Base-by-base conservation (phyloP, 2,797 vertebrate species). In the Alosa sapidissima region DNA sequence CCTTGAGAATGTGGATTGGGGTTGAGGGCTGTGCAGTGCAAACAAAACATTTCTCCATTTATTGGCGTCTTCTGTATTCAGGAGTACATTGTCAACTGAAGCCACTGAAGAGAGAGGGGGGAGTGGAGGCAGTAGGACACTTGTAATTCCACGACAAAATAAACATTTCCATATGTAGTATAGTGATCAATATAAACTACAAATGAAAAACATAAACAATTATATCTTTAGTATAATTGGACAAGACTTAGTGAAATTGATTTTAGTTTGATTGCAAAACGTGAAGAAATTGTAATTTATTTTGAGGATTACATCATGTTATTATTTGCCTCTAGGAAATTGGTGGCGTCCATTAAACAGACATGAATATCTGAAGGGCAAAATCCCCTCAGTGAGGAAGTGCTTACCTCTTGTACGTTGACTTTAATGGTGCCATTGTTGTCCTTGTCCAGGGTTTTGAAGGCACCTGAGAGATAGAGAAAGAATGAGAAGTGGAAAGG, bases 31-130 rank as follows among this genome's bases (percentile, higher is more conserved):
- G 72, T 78, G 41, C 72, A 78, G 41, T 62, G 41, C 33, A 36
- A 72, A 72, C 41, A 78, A 78, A 47, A 75, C 68, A 19, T 78
- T 78, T 78, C 36, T 19, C 4, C 41, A 45, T 11, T 10, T 36
- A 41, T 19, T 78, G 45, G 21, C 19, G 48, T 58, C 55, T 0
- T 81, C 82, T n/a, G 52, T 84, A 83, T 87, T 97, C 95, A 98
- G 65, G 97, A 98, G 88, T 98, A 98, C 97, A 98, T 98, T 87
- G 97, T 98, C 93, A 98, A 90, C 94, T 98, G 97, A 81, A 98
- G 95, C 97, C 97, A 98, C 97, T 98, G 95, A 3, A 87, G 92
- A 87, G 24, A 16, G 58, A 52, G 86, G 14, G 87, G 85, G 54
- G 65, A 11, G 52, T 54, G 9, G 52, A 16, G 16, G 52, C 19